These are phyloP conservation scores for Perizoma affinitatum DNA, from an alignment of 2,888 invertebrate species.

Conservation along the genomic window DNA sequence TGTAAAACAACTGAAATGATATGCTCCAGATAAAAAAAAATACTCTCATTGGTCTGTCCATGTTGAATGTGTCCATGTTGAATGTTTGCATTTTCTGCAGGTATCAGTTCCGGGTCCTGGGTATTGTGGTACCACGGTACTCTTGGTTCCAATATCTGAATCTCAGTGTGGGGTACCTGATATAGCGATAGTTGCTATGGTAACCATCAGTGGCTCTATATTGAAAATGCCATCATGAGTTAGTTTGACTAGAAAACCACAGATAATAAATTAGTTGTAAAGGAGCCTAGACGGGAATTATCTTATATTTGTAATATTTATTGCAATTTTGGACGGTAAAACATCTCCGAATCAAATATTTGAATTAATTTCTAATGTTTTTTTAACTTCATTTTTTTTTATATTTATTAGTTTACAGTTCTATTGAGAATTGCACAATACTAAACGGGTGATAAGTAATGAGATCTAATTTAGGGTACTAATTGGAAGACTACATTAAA, in stretches of 20 bases:
- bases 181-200: too few species aligned
- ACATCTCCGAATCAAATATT: constrained; percentile 50
- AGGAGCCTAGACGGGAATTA: constrained; percentile 19
- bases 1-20: too few species aligned
- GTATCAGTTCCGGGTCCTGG: too few species aligned
- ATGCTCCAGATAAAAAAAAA: too few species aligned
- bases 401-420: constrained; percentile 11
- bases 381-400: constrained; percentile 6
- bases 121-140: too few species aligned
- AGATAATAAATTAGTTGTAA: constrained; percentile 6
- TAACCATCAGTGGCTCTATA: too few species aligned
- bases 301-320: constrained; percentile 23
- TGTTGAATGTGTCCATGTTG: too few species aligned
- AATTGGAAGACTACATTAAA: constrained; percentile 68
- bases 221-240: neutral
- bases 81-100: too few species aligned
- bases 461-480: constrained; percentile 69
- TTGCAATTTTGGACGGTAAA: constrained; percentile 38
- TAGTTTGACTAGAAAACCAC: constrained; percentile 19
- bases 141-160: too few species aligned
- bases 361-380: constrained; percentile 4
- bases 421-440: constrained; percentile 30
- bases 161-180: too few species aligned
- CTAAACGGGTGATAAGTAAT: constrained; percentile 44
- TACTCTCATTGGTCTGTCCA: too few species aligned